Conservation (phyloP, 2,888 invertebrate genomes). For the Choreutis nemorana region DNA sequence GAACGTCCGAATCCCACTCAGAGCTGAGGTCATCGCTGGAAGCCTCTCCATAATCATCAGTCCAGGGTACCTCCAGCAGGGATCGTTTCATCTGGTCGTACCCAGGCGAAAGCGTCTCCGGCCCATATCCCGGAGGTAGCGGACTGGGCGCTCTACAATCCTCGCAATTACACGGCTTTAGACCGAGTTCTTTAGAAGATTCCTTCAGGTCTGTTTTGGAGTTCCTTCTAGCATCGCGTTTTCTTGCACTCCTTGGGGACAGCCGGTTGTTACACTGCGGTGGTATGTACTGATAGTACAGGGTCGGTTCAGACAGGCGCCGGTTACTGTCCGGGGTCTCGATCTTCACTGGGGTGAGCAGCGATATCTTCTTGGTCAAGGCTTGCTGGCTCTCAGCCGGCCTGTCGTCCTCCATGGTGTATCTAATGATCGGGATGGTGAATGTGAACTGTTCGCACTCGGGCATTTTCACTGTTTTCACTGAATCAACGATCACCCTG, state of each 20-base stretch:
- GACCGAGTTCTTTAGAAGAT: slow-evolving; percentile 34
- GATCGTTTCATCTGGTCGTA: slow-evolving; percentile 85
- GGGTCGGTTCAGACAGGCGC: slow-evolving; percentile 45
- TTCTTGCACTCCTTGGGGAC: slow-evolving; percentile 51
- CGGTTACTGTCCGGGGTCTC: slow-evolving; percentile 50
- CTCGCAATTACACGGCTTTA: slow-evolving; percentile 54
- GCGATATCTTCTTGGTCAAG: slow-evolving; percentile 48
- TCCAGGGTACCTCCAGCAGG: slow-evolving; percentile 77
- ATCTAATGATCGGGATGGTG: slow-evolving; percentile 53
- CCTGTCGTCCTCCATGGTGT: slow-evolving; percentile 55
- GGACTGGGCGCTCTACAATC: slow-evolving; percentile 63
- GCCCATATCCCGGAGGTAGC: slow-evolving; percentile 50
- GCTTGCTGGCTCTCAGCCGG: slow-evolving; percentile 28
- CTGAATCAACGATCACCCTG: no score
- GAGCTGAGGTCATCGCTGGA: slow-evolving; percentile 91
- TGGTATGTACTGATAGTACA: slow-evolving; percentile 52
- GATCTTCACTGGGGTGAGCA: slow-evolving; percentile 51
- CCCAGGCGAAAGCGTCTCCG: slow-evolving; percentile 64
- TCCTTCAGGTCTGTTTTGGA: slow-evolving; percentile 36
- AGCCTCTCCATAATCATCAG: slow-evolving; percentile 86
- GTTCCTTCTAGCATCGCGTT: slow-evolving; percentile 40
- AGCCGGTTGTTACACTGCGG: slow-evolving; percentile 56
- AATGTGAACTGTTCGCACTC: slow-evolving; percentile 56
- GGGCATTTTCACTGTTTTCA: slow-evolving; percentile 43
- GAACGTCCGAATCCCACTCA: slow-evolving; percentile 89